Percentiles rank a stretch among this genome's conserved stretches.
phyloP scores from a whole-genome alignment of 92 coral and sea anemone genomes.

The Isaurus tuberculatus region DNA sequence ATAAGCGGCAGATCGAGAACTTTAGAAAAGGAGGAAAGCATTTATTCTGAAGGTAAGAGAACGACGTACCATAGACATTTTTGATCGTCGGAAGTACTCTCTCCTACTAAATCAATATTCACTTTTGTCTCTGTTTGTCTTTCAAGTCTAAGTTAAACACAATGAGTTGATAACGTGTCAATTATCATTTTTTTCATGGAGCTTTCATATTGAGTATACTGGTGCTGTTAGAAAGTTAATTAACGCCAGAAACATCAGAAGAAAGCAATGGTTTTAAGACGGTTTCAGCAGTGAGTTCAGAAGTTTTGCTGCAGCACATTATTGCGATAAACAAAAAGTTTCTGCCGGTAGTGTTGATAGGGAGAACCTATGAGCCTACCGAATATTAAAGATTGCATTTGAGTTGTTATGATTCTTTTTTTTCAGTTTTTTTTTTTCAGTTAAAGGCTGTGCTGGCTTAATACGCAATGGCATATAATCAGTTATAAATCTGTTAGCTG shows the following conservation, averaged over 20 bases:
- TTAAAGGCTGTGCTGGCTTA: too few relatives aligned
- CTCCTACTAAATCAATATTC: constrained; percentile 34
- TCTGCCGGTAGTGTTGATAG: background rate
- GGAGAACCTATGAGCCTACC: background rate
- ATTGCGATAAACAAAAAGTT: background rate
- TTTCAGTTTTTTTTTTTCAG: too few relatives aligned
- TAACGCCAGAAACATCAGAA: background rate
- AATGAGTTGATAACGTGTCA: background rate
- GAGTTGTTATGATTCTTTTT: too few relatives aligned
- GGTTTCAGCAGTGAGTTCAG: background rate
- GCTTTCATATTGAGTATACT: constrained; percentile 9
- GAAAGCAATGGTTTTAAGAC: background rate
- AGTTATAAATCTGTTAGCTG: background rate
- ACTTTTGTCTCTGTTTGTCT: constrained; percentile 6
- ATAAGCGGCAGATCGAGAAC: background rate
- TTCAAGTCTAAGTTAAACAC: background rate
- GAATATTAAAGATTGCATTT: too few relatives aligned
- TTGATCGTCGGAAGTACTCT: constrained; percentile 39
- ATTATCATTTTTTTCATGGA: background rate
- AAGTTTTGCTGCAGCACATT: background rate
- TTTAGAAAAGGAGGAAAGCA: constrained; percentile 28
- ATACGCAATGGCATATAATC: too few relatives aligned
- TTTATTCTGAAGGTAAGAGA: constrained; percentile 33
- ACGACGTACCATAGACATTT: constrained; percentile 36
- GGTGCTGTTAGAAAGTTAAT: background rate